A percentile compares a stretch with the other conserved stretches of the same genome.
Conservation (phyloP, 2,888 invertebrate species). For the Amiota mariae region DNA sequence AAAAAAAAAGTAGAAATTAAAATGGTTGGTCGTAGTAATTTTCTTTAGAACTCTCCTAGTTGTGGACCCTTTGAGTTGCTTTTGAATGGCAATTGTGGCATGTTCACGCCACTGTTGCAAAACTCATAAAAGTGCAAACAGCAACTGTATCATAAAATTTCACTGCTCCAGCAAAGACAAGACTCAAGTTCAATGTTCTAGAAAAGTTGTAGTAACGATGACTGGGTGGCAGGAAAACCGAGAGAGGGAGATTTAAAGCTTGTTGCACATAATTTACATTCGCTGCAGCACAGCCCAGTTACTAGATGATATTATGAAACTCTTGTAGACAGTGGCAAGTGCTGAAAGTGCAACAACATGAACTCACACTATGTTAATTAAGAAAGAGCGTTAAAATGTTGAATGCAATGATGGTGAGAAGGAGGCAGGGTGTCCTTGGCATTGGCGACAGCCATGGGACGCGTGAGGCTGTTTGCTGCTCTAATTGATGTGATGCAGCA, state of each 20-base stretch:
- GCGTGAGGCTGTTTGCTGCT: slow-evolving; percentile 20
- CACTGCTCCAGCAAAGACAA: slow-evolving; percentile 49
- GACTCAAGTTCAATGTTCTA: neutral
- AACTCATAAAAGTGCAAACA: slow-evolving; percentile 46
- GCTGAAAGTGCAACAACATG: slow-evolving; percentile 29
- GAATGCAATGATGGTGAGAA: neutral
- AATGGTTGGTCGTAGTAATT: too few species aligned
- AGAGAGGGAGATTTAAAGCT: neutral
- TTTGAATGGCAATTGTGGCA: slow-evolving; percentile 18
- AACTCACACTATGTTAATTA: slow-evolving; percentile 42
- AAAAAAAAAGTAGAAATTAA: neutral
- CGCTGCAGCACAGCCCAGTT: neutral
- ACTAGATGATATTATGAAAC: too few species aligned
- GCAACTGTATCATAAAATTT: slow-evolving; percentile 55
- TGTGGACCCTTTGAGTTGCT: neutral
- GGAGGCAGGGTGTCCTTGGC: slow-evolving; percentile 3
- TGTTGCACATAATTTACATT: slow-evolving; percentile 22
- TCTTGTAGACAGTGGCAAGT: slow-evolving; percentile 14
- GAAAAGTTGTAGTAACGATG: neutral
- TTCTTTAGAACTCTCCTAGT: neutral
- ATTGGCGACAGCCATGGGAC: neutral
- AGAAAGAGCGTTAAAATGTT: slow-evolving; percentile 36
- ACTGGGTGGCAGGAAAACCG: neutral
- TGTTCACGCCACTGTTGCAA: slow-evolving; percentile 54
- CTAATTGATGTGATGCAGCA: slow-evolving; percentile 13